Percentiles rank a stretch among this genome's conserved stretches.
phyloP scores from a whole-genome alignment of 1,140 invertebrate species.

The Cydia pomonella region DNA sequence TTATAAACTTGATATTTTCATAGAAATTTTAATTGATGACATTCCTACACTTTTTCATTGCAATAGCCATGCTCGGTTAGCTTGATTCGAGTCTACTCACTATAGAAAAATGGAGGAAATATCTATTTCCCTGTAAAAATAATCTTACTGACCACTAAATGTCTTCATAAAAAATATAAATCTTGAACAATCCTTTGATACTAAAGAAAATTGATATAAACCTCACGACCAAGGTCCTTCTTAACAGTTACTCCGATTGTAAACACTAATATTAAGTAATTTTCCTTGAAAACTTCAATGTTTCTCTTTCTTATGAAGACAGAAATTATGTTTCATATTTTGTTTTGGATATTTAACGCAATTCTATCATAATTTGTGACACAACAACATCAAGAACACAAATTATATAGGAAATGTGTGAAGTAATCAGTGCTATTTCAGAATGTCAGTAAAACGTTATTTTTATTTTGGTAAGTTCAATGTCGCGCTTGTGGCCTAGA shows the following conservation, averaged over 20 bases:
- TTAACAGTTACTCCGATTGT: not conserved
- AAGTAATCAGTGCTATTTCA: slow-evolving; percentile 46
- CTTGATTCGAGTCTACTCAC: not conserved
- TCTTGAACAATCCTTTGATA: slow-evolving; percentile 21
- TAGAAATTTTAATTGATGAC: too few relatives aligned
- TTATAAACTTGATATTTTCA: too few relatives aligned
- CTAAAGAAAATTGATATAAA: slow-evolving; percentile 23
- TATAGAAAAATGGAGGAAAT: not conserved
- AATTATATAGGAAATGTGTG: slow-evolving; percentile 34
- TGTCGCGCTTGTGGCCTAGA: slow-evolving; percentile 42
- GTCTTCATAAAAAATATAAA: slow-evolving; percentile 26
- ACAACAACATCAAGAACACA: slow-evolving; percentile 17
- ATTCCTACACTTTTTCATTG: too few relatives aligned
- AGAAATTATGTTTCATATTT: slow-evolving; percentile 21
- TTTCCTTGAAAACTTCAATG: slow-evolving; percentile 6
- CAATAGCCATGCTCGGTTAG: too few relatives aligned
- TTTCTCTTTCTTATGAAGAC: slow-evolving; percentile 32
- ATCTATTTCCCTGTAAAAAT: not conserved
- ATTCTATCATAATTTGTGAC: slow-evolving; percentile 22
- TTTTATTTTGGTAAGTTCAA: slow-evolving; percentile 66
- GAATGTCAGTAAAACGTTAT: slow-evolving; percentile 40
- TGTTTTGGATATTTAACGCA: slow-evolving; percentile 19
- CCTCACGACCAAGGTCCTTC: not conserved
- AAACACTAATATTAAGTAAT: slow-evolving; percentile 30
- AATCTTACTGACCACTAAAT: not conserved